Base-by-base conservation (phyloP, 1,140 invertebrate genomes). In the Drosophila sp. region DNA sequence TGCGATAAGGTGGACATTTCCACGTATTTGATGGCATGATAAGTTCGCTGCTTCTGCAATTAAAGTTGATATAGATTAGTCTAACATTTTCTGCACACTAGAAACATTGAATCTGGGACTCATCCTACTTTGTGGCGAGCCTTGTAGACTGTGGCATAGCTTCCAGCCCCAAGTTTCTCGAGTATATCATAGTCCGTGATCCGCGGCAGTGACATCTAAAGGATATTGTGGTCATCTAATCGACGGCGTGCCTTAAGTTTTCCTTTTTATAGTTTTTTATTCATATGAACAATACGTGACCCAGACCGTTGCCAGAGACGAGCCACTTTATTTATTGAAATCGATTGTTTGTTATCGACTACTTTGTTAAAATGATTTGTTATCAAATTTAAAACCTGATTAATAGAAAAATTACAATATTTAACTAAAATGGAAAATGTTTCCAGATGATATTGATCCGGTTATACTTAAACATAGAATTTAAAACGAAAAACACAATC, bases 131-230 rank as follows among this genome's bases (percentile, higher is more conserved):
- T 96, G 89, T 94, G 95, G 66, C 95, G 95, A 5, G 96, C 97
- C 93, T 97, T 97, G 86, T 96, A 98, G 0, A 98, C 97, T 0
- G 95, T 95, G 0, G 97, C 95, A 92, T 97, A 98, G 71, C 96
- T 97, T n/a, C 97, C 97, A n/a, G 94, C 93, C 3, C 97, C 97
- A 8, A 98, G 93, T 93, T 96, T 97, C 81, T 97, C 96, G 5
- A 95, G 92, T 64, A 96, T 92, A 11, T 94, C 93, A 86, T 95
- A 96, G 66, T 95, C 95, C 47, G 94, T 95, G 55, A 96, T 93
- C 23, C 93, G 94, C 17, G 95, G 95, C 56, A 93, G 68, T 71
- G 90, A 63, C 91, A 91, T 91, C 23, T 72, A 61, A 50, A 25
- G 23, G 6, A 8, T 58, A 35, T 23, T 72, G 64, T 54, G 58